These are phyloP conservation scores for Dyspetes luteomarginatus DNA, from an alignment of 2,888 invertebrate genomes.

Conservation along the genomic window DNA sequence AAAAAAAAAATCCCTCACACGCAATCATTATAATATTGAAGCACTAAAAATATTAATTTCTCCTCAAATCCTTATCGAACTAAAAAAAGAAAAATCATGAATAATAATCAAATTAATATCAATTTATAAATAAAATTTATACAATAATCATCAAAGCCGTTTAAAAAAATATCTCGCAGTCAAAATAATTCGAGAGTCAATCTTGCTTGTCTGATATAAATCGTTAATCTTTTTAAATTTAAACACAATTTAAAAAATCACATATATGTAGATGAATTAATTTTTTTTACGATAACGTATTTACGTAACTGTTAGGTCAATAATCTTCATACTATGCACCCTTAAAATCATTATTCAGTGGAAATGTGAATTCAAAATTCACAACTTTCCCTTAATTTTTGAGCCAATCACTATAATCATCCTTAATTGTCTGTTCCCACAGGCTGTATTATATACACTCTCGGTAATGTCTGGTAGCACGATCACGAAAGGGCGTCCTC, in stretches of 20 bases:
- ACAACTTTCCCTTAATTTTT: neutral
- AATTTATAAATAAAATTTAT: too few relatives aligned
- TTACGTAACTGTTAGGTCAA: neutral
- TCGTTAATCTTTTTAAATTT: too few relatives aligned
- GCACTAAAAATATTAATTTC: too few relatives aligned
- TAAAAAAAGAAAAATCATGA: too few relatives aligned
- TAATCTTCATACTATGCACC: neutral
- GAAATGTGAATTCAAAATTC: neutral
- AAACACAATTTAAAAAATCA: too few relatives aligned
- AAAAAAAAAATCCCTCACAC: neutral
- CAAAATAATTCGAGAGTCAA: too few relatives aligned
- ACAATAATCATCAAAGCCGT: too few relatives aligned
- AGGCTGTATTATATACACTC: conserved; percentile 1
- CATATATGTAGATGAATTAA: neutral
- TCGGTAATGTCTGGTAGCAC: conserved; percentile 45
- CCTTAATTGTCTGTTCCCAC: conserved; percentile 35
- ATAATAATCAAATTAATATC: too few relatives aligned
- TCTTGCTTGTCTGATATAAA: too few relatives aligned
- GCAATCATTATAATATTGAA: neutral
- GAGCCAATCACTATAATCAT: neutral
- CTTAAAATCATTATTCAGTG: neutral
- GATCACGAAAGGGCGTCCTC: conserved; percentile 40
- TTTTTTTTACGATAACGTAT: neutral
- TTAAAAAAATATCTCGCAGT: too few relatives aligned
- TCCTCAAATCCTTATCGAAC: too few relatives aligned